Conservation (phyloP, 1,140 invertebrate species). For the Drosophila novamexicana region DNA sequence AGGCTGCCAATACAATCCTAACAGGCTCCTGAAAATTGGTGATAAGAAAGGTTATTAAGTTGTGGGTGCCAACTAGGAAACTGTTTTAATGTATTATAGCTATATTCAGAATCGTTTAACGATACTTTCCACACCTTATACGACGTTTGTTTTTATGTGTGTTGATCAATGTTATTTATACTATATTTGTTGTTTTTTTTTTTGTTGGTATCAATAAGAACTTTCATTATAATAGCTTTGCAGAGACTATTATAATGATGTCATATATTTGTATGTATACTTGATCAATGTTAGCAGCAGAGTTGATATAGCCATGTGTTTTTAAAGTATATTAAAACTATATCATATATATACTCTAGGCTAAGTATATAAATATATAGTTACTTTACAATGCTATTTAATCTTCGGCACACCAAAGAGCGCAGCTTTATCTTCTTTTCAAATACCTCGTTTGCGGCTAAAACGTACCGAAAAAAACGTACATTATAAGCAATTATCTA, state of each 20-base stretch:
- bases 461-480: background rate
- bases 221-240: no score
- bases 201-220: no score
- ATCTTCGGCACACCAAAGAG: background rate
- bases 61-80: background rate
- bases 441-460: background rate
- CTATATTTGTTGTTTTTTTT: no score
- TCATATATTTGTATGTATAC: no score
- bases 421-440: background rate
- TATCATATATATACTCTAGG: no score
- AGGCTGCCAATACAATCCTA: slow-evolving; percentile 37
- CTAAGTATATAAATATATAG: no score
- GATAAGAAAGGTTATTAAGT: background rate
- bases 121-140: background rate
- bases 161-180: no score
- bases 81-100: slow-evolving; percentile 4
- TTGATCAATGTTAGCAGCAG: no score
- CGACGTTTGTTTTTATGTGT: background rate
- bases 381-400: background rate
- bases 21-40: background rate
- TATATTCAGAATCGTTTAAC: background rate
- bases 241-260: no score
- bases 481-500: slow-evolving; percentile 1
- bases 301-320: no score
- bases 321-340: no score